Evolutionary conservation across 2,113 vertebrate genomes (phyloP), one percentile per base, ranked within the genome.

Genomic region (Poecilia latipinna): DNA sequence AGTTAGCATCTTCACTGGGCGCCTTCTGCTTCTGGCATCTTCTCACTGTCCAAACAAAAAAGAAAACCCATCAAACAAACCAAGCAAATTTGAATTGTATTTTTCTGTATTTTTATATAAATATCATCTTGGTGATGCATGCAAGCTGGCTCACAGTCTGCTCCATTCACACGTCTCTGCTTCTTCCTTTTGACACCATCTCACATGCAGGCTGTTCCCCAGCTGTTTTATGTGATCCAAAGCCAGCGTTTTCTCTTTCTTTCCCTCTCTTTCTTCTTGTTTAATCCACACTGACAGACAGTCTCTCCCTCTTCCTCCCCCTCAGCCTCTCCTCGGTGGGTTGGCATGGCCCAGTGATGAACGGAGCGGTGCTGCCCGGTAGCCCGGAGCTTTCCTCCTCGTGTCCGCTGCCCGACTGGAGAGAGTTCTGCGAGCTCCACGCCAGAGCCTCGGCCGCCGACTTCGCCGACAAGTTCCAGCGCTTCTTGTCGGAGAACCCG

Each of bases 291-390:
- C 32, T 68, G 71, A 84, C 78, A 2, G 71, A 84, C 78, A 2
- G 63, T 74, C 12, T 69, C n/a, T 35, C 81, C 62, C 48, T 79
- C 61, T 76, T 75, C 73, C 65, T n/a, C n/a, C n/a, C n/a, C n/a
- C n/a, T 77, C 82, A 87, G 83, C 82, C 89, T 87, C 67, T 76
- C 70, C 0, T 95, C 92, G 95, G 93, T 90, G 92, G 88, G 94
- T 95, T 95, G 96, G 94, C 93, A 98, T 98, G 97, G 97, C 92
- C 88, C 95, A 97, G 96, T 95, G 96, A 99, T 99, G 98, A 99
- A 97, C 95, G 96, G 97, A 89, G 95, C 96, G 79, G 93, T 90
- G 90, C 85, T 94, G 87, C 89, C 96, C 74, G 95, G 96, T 94
- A 96, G 96, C 94, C 95, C 95, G 83, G 96, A 96, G 83, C 93